phyloP scores from a whole-genome alignment of 1,140 invertebrate species.

The Cotesia vestalis region DNA sequence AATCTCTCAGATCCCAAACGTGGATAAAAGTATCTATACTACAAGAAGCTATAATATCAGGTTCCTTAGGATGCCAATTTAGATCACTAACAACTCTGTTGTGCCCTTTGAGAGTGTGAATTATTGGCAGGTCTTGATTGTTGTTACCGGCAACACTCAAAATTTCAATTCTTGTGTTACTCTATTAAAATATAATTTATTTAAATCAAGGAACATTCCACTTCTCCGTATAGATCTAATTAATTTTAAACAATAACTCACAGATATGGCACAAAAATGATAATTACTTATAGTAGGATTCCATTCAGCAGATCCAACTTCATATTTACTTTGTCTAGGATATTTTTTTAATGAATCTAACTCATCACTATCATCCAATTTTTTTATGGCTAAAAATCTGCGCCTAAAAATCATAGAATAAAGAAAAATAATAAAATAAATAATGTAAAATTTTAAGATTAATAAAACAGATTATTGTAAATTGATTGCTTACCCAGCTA shows the following conservation, averaged over 20 bases:
- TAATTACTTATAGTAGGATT: slow-evolving; percentile 82
- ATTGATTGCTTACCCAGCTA: slow-evolving; percentile 76
- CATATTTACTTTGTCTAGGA: slow-evolving; percentile 90
- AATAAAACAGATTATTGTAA: slow-evolving; percentile 32
- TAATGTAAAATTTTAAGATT: slow-evolving; percentile 10
- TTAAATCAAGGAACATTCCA: too few species aligned
- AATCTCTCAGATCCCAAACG: slow-evolving; percentile 91
- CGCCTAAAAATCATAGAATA: slow-evolving; percentile 67
- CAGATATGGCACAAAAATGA: slow-evolving; percentile 88
- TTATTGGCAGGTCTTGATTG: slow-evolving; percentile 71
- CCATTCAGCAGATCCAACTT: slow-evolving; percentile 91
- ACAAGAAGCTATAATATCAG: slow-evolving; percentile 89
- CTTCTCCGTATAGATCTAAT: not conserved
- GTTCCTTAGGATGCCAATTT: slow-evolving; percentile 90
- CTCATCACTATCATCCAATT: slow-evolving; percentile 72
- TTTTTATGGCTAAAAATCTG: slow-evolving; percentile 83
- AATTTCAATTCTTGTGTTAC: slow-evolving; percentile 85
- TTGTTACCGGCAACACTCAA: slow-evolving; percentile 74
- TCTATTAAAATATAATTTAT: slow-evolving; percentile 56
- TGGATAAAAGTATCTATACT: slow-evolving; percentile 94
- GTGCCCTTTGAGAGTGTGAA: slow-evolving; percentile 82
- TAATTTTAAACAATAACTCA: slow-evolving; percentile 64
- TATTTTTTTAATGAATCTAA: slow-evolving; percentile 80
- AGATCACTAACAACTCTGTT: slow-evolving; percentile 90
- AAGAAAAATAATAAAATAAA: slow-evolving; percentile 22